Conservation (phyloP, 2,797 vertebrate genomes). For the Aulostomus chinensis region DNA sequence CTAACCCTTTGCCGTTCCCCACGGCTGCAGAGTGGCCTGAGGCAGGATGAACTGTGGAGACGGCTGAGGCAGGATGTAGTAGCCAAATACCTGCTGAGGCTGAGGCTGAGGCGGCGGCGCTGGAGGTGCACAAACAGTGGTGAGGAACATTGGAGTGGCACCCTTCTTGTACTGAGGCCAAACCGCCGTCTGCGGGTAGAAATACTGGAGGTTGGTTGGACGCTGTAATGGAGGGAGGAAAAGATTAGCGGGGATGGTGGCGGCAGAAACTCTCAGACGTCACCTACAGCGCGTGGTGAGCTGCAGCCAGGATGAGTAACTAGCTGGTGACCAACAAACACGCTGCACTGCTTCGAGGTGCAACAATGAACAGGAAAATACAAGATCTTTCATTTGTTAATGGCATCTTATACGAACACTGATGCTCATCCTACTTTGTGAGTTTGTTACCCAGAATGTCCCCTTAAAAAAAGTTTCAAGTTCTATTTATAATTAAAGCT, state of each 20-base stretch:
- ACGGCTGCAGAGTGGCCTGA: constrained; percentile 73
- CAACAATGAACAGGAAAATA: too few relatives aligned
- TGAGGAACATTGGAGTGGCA: constrained; percentile 69
- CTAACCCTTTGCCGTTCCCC: constrained; percentile 67
- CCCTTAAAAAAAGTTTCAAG: too few relatives aligned
- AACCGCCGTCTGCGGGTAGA: constrained; percentile 72
- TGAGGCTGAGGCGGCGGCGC: constrained; percentile 41
- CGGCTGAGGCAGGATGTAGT: constrained; percentile 75
- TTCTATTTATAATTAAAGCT: too few relatives aligned
- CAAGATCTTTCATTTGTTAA: too few relatives aligned
- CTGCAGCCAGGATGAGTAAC: too few relatives aligned
- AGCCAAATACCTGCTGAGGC: constrained; percentile 70
- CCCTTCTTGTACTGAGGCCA: constrained; percentile 78
- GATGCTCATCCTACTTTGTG: too few relatives aligned
- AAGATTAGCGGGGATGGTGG: constrained; percentile 24
- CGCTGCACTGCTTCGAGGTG: too few relatives aligned
- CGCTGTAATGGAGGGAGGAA: constrained; percentile 41
- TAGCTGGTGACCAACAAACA: too few relatives aligned
- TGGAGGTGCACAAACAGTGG: constrained; percentile 66
- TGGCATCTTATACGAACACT: too few relatives aligned
- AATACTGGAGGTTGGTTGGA: constrained; percentile 67
- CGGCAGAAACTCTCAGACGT: too few relatives aligned
- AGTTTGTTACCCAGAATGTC: too few relatives aligned
- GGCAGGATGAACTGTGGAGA: constrained; percentile 80
- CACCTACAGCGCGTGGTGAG: too few relatives aligned